Percentiles rank a stretch among this genome's conserved stretches.
These are phyloP conservation scores for Strigamia transsilvanica DNA, from an alignment of 2,888 invertebrate genomes.

Conservation along the genomic window DNA sequence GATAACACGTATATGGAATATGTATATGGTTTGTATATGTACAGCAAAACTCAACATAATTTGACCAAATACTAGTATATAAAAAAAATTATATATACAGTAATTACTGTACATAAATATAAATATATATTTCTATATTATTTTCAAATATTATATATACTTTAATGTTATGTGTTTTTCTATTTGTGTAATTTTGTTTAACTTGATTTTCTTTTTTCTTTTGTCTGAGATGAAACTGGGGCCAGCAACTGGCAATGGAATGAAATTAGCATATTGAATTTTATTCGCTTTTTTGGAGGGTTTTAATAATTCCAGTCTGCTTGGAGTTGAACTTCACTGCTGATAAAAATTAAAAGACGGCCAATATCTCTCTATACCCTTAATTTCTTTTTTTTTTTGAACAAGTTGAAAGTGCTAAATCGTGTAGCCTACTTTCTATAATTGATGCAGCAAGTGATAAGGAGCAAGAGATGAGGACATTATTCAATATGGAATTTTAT, in stretches of 20 bases:
- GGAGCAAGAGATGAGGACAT: background rate
- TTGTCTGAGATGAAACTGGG: background rate
- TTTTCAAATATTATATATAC: background rate
- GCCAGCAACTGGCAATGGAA: constrained; percentile 3
- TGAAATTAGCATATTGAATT: constrained; percentile 40
- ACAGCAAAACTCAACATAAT: too few relatives aligned
- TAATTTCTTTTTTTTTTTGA: background rate
- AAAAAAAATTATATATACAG: too few relatives aligned
- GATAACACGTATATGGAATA: background rate
- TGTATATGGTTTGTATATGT: too few relatives aligned
- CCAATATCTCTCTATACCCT: background rate
- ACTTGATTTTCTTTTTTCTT: background rate
- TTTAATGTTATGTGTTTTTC: background rate
- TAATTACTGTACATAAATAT: too few relatives aligned
- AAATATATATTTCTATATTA: background rate
- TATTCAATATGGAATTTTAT: too few relatives aligned
- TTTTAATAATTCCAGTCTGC: background rate
- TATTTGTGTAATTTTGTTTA: background rate
- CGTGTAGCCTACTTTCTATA: constrained; percentile 1
- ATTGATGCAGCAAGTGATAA: background rate
- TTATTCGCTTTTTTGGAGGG: background rate
- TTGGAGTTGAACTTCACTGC: background rate
- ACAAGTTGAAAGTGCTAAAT: constrained; percentile 18
- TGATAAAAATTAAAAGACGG: constrained; percentile 46
- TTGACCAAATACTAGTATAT: too few relatives aligned